phyloP scores from a whole-genome alignment of 2,797 vertebrate genomes.

The Halcyon leucocephala region DNA sequence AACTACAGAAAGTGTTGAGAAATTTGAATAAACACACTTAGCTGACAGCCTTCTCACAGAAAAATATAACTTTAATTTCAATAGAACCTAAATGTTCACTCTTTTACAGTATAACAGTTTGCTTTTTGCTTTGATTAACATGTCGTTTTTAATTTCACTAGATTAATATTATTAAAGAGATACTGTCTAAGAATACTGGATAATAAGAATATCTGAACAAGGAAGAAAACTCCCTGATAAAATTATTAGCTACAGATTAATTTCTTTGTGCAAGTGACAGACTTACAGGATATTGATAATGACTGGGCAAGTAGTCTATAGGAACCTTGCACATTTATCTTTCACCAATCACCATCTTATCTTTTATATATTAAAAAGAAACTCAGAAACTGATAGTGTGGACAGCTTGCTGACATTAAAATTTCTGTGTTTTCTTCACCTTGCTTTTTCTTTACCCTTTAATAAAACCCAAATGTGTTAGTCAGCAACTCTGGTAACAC shows the following conservation, averaged over 20 bases:
- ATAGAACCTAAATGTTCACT: not conserved
- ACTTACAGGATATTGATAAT: not conserved
- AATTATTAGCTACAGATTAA: conserved; percentile 10
- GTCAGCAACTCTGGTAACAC: not conserved
- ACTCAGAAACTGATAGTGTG: not conserved
- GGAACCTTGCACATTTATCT: conserved; percentile 32
- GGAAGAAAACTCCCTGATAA: not conserved
- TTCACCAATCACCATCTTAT: conserved; percentile 5
- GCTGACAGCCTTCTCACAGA: not conserved
- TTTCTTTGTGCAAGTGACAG: not conserved
- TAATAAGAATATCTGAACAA: not conserved
- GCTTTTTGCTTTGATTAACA: conserved; percentile 24
- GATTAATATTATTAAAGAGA: not conserved
- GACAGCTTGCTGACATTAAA: conserved; percentile 31
- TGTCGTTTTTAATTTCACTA: not conserved
- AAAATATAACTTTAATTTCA: not conserved
- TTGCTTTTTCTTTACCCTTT: not conserved
- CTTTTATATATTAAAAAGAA: conserved; percentile 9
- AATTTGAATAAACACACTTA: not conserved
- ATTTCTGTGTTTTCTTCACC: conserved; percentile 38
- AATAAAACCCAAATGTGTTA: not conserved
- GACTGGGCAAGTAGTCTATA: not conserved
- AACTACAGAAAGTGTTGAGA: not conserved
- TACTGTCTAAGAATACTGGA: not conserved
- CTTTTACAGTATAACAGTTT: not conserved